Base-by-base conservation (phyloP, 2,113 vertebrate genomes). In the Burhinus oedicnemus region DNA sequence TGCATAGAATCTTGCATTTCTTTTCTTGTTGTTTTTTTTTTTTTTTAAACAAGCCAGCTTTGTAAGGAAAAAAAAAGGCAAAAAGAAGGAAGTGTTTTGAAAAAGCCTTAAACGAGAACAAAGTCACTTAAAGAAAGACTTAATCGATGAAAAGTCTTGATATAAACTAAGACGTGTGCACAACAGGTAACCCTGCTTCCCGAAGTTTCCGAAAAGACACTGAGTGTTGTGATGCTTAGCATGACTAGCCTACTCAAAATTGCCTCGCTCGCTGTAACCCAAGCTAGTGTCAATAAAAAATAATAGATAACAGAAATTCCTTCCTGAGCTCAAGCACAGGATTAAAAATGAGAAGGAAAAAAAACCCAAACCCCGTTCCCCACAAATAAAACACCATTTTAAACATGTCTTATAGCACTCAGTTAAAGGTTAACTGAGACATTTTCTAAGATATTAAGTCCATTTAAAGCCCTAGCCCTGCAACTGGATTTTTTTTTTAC, bases 141-240 rank as follows among this genome's bases (percentile, higher is more conserved):
- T 72, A 68, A 90, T 84, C 82, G 78, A 96, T 49, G 74, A 76
- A 90, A 96, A 90, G 92, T 66, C 54, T 83, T 38, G 80, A 93
- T 61, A 69, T 79, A 87, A 95, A 79, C 49, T 36, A 93, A 96
- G 94, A 96, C 2, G 25, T 71, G 94, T 86, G 94, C 95, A 81
- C 89, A 83, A 97, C 84, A 95, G 97, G 96, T 96, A 97, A 98
- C 98, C 97, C 98, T 97, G 97, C 97, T 98, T 98, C 97, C 97
- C 84, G 38, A 97, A 96, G 76, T 74, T 87, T 90, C 75, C 81
- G 96, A 97, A 95, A 96, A 92, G 92, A 94, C 71, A 78, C 42
- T 9, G 88, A 96, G 84, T 80, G 58, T 64, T 95, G 85, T 82
- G 95, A 84, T 87, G 70, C 70, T 91, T 1, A 87, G 68, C 51